These are phyloP conservation scores for Nasonia oneida DNA, from an alignment of 2,888 invertebrate species.

Conservation along the genomic window DNA sequence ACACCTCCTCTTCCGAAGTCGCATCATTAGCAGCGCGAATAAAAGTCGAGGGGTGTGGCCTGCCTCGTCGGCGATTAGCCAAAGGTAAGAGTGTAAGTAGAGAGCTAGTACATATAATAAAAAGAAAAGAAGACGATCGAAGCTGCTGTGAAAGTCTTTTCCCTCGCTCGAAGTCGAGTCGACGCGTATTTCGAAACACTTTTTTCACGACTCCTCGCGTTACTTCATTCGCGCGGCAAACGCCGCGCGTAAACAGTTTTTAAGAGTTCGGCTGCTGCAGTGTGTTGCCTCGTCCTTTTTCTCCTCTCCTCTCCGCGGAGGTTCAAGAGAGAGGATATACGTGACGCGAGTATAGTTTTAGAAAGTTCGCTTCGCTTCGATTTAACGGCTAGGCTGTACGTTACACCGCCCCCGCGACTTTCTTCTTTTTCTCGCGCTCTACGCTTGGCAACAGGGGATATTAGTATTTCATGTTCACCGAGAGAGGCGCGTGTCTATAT, in stretches of 20 bases:
- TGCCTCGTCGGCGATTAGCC: constrained; percentile 49
- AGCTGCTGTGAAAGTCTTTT: neutral
- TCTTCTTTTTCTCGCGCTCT: neutral
- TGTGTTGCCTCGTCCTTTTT: constrained; percentile 12
- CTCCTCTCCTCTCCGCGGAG: neutral
- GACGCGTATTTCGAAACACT: neutral
- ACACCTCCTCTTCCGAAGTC: neutral
- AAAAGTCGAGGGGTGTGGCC: constrained; percentile 39
- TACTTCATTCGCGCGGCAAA: neutral
- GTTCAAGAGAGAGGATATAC: constrained; percentile 7
- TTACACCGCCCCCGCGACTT: neutral
- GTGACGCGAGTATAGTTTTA: constrained; percentile 37
- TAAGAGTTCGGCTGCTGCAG: constrained; percentile 41
- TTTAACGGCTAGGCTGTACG: constrained; percentile 10
- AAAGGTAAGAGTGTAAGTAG: constrained; percentile 15
- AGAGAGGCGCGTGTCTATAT: neutral
- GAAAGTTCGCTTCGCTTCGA: constrained; percentile 51
- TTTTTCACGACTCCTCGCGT: constrained; percentile 1
- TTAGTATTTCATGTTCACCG: constrained; percentile 46
- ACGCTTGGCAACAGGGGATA: constrained; percentile 40
- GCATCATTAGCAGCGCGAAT: neutral
- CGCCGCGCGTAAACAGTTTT: constrained; percentile 50
- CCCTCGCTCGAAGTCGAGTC: neutral
- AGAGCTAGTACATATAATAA: neutral
- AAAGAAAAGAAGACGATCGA: neutral